A percentile compares a stretch with the other conserved stretches of the same genome.
Evolutionary conservation across 2,888 invertebrate genomes (phyloP).

Genomic region (Eupelmus urozonus): DNA sequence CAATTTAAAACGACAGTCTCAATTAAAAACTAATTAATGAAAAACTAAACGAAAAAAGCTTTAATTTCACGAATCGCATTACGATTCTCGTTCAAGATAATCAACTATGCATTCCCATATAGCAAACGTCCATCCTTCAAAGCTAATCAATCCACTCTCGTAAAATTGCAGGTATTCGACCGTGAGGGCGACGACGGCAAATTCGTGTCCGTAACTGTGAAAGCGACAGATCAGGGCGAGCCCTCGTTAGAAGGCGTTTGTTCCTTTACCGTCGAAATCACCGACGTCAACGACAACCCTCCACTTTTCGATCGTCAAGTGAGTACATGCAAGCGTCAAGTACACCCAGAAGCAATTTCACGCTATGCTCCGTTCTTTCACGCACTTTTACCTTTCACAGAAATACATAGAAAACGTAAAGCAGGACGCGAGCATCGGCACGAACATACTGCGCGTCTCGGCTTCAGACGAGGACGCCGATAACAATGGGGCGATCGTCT

Average conservation of each 20-base stretch:
- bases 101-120: too few relatives aligned
- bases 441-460: slow-evolving; percentile 95
- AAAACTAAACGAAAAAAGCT: too few relatives aligned
- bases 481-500: slow-evolving; percentile 96
- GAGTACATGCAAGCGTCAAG: slow-evolving; percentile 69
- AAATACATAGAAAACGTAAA: slow-evolving; percentile 98
- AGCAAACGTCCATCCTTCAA: too few relatives aligned
- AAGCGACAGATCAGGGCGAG: slow-evolving; percentile 99
- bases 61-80: too few relatives aligned
- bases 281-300: slow-evolving; percentile 98
- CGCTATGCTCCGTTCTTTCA: background rate
- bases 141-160: too few relatives aligned
- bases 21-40: too few relatives aligned
- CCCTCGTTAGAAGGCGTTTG: slow-evolving; percentile 98
- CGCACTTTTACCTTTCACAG: slow-evolving; percentile 79
- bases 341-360: too few relatives aligned
- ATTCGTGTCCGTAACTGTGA: slow-evolving; percentile 97
- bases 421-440: slow-evolving; percentile 96
- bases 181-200: slow-evolving; percentile 97
- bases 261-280: slow-evolving; percentile 98
- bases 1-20: too few relatives aligned
- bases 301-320: slow-evolving; percentile 97
- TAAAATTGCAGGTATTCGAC: slow-evolving; percentile 94
- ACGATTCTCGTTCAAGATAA: too few relatives aligned
- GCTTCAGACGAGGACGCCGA: slow-evolving; percentile 98